These are phyloP conservation scores for Peromyscus polionotus DNA, from an alignment of 2,113 vertebrate species.

Conservation along the genomic window DNA sequence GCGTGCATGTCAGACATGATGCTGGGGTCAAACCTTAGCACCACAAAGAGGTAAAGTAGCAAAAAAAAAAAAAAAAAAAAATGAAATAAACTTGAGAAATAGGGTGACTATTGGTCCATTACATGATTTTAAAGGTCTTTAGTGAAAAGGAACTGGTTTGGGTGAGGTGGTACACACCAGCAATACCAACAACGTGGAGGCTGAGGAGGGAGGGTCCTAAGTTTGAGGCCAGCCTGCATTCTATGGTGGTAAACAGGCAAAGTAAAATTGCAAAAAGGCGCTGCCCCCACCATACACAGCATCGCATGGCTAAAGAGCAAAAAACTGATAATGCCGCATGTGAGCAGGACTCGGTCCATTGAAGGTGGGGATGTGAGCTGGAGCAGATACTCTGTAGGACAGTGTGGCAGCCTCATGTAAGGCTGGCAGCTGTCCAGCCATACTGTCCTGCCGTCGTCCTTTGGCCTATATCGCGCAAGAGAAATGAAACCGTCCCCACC, in stretches of 20 bases:
- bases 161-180: neutral
- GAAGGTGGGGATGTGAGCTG: accelerated
- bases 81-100: neutral
- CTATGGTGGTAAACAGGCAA: neutral
- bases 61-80: too few species aligned
- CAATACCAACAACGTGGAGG: neutral
- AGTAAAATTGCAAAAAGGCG: accelerated
- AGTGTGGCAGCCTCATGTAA: accelerated
- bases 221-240: neutral
- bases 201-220: neutral
- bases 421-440: accelerated
- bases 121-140: neutral
- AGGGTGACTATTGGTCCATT: neutral
- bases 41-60: neutral
- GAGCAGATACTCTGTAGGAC: accelerated
- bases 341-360: accelerated
- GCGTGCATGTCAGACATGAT: accelerated
- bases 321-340: accelerated
- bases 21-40: neutral
- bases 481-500: neutral
- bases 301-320: accelerated
- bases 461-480: neutral
- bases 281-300: accelerated
- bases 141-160: neutral
- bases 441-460: accelerated